Evolutionary conservation across 1,140 invertebrate species (phyloP).

Genomic region (Ceratosolen fusciceps): DNA sequence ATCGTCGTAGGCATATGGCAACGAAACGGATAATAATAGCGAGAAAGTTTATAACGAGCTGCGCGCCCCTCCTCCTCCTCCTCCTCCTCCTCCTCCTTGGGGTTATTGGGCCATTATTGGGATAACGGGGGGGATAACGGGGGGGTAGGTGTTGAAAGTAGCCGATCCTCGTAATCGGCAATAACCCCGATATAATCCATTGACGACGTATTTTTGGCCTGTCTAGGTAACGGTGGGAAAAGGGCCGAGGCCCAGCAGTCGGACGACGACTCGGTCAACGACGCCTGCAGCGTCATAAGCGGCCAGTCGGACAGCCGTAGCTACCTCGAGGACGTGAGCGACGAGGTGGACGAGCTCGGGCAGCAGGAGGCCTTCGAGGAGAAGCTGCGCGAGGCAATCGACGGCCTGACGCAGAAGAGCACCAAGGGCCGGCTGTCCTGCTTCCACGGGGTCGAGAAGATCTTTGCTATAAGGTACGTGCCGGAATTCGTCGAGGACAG

Average conservation of each 20-base stretch:
- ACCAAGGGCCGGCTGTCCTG: slow-evolving; percentile 83
- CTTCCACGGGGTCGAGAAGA: slow-evolving; percentile 80
- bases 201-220: too few species aligned
- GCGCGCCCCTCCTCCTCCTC: too few species aligned
- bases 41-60: too few species aligned
- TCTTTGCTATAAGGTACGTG: slow-evolving; percentile 85
- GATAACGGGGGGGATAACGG: too few species aligned
- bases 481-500: slow-evolving; percentile 83
- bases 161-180: too few species aligned
- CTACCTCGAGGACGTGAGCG: slow-evolving; percentile 75
- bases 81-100: too few species aligned
- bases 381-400: slow-evolving; percentile 87
- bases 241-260: slow-evolving; percentile 68
- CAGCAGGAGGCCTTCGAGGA: slow-evolving; percentile 88
- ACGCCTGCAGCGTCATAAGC: slow-evolving; percentile 78
- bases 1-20: too few species aligned
- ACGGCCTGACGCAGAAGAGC: slow-evolving; percentile 88
- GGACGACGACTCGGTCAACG: slow-evolving; percentile 80
- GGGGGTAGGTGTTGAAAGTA: too few species aligned
- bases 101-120: too few species aligned
- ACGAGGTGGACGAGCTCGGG: slow-evolving; percentile 74
- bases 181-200: too few species aligned
- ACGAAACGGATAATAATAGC: too few species aligned
- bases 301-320: slow-evolving; percentile 77
- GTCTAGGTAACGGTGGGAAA: slow-evolving; percentile 61